phyloP scores from a whole-genome alignment of 2,113 vertebrate genomes.

The Axis porcinus region DNA sequence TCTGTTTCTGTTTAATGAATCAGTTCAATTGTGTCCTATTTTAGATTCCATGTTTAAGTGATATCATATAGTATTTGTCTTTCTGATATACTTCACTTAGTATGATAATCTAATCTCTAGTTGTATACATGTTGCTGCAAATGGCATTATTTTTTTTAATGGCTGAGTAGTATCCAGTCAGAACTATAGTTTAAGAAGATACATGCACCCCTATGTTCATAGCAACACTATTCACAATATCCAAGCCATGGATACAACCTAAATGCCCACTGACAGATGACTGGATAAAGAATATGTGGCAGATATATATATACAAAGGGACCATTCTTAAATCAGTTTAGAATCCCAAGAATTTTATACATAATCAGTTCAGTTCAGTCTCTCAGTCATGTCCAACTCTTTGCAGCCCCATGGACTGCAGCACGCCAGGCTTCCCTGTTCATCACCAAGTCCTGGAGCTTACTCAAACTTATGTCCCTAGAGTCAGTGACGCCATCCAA shows the following conservation, averaged over 20 bases:
- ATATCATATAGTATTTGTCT: not conserved
- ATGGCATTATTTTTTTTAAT: not conserved
- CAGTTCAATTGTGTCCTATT: not conserved
- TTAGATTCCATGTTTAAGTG: not conserved
- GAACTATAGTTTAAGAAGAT: not conserved
- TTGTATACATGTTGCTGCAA: not conserved
- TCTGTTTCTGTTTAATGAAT: not conserved
- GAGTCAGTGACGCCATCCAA: not conserved
- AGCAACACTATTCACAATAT: not conserved
- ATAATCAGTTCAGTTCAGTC: not conserved
- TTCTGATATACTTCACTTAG: not conserved
- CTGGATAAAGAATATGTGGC: not conserved
- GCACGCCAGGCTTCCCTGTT: not conserved
- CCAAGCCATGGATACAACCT: not conserved
- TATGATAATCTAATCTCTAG: not conserved
- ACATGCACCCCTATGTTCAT: not conserved
- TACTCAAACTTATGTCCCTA: not conserved
- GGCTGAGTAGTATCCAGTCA: not conserved
- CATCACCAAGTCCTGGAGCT: not conserved
- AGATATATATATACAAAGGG: not conserved
- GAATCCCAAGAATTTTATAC: not conserved
- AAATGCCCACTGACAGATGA: not conserved
- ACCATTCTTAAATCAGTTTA: not conserved
- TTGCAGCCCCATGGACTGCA: not conserved
- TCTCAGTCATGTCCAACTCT: not conserved